These are phyloP conservation scores for Oophaga pumilio DNA, from an alignment of 2,113 vertebrate species.

Conservation along the genomic window DNA sequence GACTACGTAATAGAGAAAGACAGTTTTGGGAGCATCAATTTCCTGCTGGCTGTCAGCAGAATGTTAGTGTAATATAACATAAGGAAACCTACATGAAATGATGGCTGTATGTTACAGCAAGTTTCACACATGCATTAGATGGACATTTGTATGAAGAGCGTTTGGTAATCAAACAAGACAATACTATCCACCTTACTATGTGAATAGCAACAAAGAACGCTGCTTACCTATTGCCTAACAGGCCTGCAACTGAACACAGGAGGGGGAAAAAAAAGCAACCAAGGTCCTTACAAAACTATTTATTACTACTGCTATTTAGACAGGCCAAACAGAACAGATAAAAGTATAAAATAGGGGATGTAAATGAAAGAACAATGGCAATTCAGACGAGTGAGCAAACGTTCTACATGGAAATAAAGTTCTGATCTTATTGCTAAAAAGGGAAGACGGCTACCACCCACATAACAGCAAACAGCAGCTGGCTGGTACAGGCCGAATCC, in stretches of 20 bases:
- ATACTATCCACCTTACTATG: background rate
- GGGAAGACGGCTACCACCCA: constrained; percentile 30
- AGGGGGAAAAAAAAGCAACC: background rate
- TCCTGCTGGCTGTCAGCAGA: too few relatives aligned
- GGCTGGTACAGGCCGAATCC: constrained; percentile 22
- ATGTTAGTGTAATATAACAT: too few relatives aligned
- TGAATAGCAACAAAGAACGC: background rate
- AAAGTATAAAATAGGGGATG: constrained; percentile 38
- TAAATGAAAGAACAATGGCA: constrained; percentile 21
- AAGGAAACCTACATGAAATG: too few relatives aligned
- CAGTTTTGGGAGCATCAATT: too few relatives aligned
- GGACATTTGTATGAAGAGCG: too few relatives aligned
- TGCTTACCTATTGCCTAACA: constrained; percentile 16
- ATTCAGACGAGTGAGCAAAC: constrained; percentile 4
- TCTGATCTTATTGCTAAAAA: constrained; percentile 3
- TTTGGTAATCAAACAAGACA: too few relatives aligned
- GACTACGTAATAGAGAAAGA: too few relatives aligned
- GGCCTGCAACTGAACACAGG: constrained; percentile 17
- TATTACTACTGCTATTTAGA: constrained; percentile 41
- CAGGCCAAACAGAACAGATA: background rate
- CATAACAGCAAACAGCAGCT: constrained; percentile 53
- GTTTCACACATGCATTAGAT: too few relatives aligned
- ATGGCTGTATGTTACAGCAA: too few relatives aligned
- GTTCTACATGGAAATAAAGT: background rate
- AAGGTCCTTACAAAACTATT: background rate